Conservation (phyloP, 2,113 vertebrate genomes). For the Nicator chloris region DNA sequence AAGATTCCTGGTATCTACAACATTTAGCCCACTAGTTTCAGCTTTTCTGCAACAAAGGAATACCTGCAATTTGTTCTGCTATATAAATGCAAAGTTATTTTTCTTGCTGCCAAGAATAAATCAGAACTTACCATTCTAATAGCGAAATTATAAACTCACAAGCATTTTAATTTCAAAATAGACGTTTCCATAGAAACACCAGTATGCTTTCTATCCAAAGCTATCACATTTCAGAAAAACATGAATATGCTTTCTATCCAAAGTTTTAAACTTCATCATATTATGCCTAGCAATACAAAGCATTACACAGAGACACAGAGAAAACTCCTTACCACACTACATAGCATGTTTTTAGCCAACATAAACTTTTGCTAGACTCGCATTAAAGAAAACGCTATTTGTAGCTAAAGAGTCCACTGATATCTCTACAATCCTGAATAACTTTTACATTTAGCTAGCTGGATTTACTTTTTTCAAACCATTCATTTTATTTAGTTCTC, state of each 20-base stretch:
- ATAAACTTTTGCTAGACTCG: neutral
- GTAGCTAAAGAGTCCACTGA: neutral
- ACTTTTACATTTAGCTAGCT: neutral
- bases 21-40: neutral
- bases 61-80: neutral
- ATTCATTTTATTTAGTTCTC: neutral
- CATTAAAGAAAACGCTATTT: neutral
- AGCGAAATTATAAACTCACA: neutral
- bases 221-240: neutral
- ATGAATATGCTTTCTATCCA: neutral
- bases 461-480: neutral
- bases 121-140: neutral
- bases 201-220: neutral
- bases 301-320: neutral
- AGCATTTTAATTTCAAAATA: neutral
- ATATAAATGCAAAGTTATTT: neutral
- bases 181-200: neutral
- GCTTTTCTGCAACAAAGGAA: neutral
- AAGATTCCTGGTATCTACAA: neutral
- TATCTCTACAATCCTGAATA: neutral
- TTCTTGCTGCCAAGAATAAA: neutral
- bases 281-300: neutral
- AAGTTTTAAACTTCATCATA: neutral
- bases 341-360: neutral
- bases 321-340: neutral